Evolutionary conservation across 1,140 invertebrate species (phyloP), one percentile per base, ranked within the genome.

Genomic region (Orchestia grillus): DNA sequence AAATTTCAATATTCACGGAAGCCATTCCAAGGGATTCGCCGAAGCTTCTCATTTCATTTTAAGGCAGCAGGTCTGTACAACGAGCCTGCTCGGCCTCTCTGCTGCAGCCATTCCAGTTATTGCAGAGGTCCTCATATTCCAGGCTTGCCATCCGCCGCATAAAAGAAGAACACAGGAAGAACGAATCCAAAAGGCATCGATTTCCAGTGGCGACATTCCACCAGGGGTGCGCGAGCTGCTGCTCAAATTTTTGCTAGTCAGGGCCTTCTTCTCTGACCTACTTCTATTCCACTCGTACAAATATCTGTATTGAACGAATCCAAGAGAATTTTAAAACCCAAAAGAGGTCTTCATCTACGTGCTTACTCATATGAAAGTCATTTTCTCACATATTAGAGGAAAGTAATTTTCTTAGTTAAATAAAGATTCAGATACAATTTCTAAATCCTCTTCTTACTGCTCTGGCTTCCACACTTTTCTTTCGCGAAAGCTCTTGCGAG

Each of bases 61-160:
- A 28, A 36, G 62, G 62, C 1, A 77, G 62, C 15, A 15, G 28
- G 28, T 8, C 36, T 23, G 62, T 36, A 77, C 62, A 77, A 77
- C 36, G 62, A 28, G 62, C 28, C 62, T 77, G 62, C 62, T 77
- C 62, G 36, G 62, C 62, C 62, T 77, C 62, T 77, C 62, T 28
- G 28, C 62, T 77, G 88, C 88, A 90, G 88, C 41, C 88, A 77
- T 90, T 90, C 41, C 88, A 41, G 88, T 90, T 41, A 42, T 90
- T 41, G 43, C 41, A 11, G 88, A 44, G 43, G 88, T 41, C 23
- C 36, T 90, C 88, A 90, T 42, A 90, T 90, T 90, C 88, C 88
- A 90, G 88, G 41, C 11, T 90, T 19, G 88, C n/a, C n/a, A 44
- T 90, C 88, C 43, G 15, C 36, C n/a, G 43, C 41, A 90, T 44